These are phyloP conservation scores for Choristoneura rosaceana DNA, from an alignment of 2,888 invertebrate species.

Conservation along the genomic window DNA sequence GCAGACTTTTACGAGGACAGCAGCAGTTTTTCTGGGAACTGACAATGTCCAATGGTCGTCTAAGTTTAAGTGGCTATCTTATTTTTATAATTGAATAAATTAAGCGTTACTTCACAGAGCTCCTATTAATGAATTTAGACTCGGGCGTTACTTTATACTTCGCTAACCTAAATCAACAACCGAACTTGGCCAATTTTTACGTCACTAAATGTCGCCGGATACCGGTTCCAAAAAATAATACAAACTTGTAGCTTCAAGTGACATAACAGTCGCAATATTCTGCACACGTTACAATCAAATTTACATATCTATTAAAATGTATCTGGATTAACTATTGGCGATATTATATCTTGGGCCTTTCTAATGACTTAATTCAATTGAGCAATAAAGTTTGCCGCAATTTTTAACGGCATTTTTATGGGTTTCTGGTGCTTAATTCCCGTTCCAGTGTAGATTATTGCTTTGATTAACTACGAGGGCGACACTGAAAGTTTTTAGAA, in stretches of 20 bases:
- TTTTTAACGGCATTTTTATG: slow-evolving; percentile 34
- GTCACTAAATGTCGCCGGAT: slow-evolving; percentile 32
- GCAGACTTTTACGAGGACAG: too few species aligned
- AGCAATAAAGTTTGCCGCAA: slow-evolving; percentile 14
- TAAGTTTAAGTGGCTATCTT: too few species aligned
- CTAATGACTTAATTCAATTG: slow-evolving; percentile 38
- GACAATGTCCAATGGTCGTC: too few species aligned
- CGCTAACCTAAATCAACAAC: neutral
- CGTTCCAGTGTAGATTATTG: slow-evolving; percentile 13
- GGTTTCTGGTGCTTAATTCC: slow-evolving; percentile 17
- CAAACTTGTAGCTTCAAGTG: slow-evolving; percentile 70
- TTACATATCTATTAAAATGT: slow-evolving; percentile 31
- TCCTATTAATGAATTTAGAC: too few species aligned
- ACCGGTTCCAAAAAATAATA: slow-evolving; percentile 74
- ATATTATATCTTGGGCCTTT: slow-evolving; percentile 33
- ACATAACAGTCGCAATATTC: slow-evolving; percentile 63
- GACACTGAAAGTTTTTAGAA: too few species aligned
- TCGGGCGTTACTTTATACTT: neutral
- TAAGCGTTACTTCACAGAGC: too few species aligned
- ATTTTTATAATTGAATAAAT: too few species aligned
- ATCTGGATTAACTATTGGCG: slow-evolving; percentile 27
- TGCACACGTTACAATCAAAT: slow-evolving; percentile 23
- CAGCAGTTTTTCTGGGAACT: too few species aligned
- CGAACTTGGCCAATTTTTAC: slow-evolving; percentile 25
- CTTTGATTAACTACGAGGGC: too few species aligned